Evolutionary conservation across 1,140 invertebrate species (phyloP).

Genomic region (Ceratosolen fusciceps): DNA sequence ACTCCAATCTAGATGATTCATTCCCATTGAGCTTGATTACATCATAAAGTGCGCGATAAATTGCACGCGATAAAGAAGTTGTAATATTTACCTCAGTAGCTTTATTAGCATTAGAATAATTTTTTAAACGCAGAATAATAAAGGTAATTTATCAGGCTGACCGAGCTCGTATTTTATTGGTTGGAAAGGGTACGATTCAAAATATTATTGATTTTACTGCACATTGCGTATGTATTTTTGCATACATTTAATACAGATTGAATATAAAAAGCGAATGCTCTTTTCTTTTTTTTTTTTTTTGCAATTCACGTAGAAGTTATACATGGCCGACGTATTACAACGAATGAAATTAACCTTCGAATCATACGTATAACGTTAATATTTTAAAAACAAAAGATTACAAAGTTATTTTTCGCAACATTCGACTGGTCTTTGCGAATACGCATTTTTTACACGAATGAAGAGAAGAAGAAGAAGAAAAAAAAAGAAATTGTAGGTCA

Average conservation of each 20-base stretch:
- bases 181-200: neutral
- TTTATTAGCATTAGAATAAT: neutral
- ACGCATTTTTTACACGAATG: neutral
- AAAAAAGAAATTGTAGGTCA: neutral
- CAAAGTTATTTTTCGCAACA: neutral
- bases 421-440: neutral
- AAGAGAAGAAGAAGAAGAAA: neutral
- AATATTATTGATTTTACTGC: neutral
- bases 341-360: too few relatives aligned
- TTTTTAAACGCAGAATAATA: neutral
- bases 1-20: neutral
- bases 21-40: neutral
- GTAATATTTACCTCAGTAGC: neutral
- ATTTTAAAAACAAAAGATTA: neutral
- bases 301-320: too few relatives aligned
- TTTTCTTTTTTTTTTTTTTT: too few relatives aligned
- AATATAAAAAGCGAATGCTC: too few relatives aligned
- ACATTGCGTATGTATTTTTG: neutral
- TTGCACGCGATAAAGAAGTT: neutral
- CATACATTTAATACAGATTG: too few relatives aligned
- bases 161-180: neutral
- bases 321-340: too few relatives aligned
- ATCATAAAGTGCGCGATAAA: neutral
- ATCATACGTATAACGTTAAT: neutral
- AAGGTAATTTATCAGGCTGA: neutral